Percentiles rank a stretch among this genome's conserved stretches.
phyloP scores from a whole-genome alignment of 2,113 vertebrate species.

The Psettodes erumei region DNA sequence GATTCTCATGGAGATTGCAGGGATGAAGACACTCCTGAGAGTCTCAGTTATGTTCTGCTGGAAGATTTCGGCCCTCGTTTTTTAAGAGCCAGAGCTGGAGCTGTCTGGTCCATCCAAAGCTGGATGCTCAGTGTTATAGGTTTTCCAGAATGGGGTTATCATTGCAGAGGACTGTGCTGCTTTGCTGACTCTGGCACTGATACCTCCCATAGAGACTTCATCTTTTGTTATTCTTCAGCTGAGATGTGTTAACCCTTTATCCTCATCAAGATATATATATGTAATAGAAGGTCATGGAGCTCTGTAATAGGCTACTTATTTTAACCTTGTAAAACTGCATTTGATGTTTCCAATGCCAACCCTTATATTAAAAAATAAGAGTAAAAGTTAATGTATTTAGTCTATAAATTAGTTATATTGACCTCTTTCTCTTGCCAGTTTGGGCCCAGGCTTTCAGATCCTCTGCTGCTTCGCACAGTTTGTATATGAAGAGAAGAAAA shows the following conservation, averaged over 20 bases:
- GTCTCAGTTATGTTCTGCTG: conserved; percentile 60
- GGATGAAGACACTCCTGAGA: conserved; percentile 65
- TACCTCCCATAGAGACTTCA: conserved; percentile 77
- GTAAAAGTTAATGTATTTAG: conserved; percentile 13
- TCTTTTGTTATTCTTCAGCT: conserved; percentile 76
- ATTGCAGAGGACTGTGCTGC: conserved; percentile 68
- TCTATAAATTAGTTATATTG: conserved; percentile 50
- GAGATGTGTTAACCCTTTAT: conserved; percentile 71
- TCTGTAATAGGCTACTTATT: not conserved
- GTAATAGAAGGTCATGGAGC: conserved; percentile 9
- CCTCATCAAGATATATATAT: conserved; percentile 38
- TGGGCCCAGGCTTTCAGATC: conserved; percentile 64
- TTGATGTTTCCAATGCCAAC: not conserved
- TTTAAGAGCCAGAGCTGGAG: conserved; percentile 60
- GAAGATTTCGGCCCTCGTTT: conserved; percentile 62
- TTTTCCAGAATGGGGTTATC: conserved; percentile 78
- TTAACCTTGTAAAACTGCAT: not conserved
- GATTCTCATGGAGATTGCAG: conserved; percentile 50
- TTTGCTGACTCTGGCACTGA: conserved; percentile 79
- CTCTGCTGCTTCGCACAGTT: conserved; percentile 61
- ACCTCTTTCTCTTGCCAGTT: conserved; percentile 53
- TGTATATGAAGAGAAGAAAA: conserved; percentile 72
- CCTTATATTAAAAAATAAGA: conserved; percentile 4
- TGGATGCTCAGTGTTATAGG: conserved; percentile 69
- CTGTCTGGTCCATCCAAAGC: conserved; percentile 61